Conservation (phyloP, 2,797 vertebrate genomes). For the Basileuterus tristriatus region DNA sequence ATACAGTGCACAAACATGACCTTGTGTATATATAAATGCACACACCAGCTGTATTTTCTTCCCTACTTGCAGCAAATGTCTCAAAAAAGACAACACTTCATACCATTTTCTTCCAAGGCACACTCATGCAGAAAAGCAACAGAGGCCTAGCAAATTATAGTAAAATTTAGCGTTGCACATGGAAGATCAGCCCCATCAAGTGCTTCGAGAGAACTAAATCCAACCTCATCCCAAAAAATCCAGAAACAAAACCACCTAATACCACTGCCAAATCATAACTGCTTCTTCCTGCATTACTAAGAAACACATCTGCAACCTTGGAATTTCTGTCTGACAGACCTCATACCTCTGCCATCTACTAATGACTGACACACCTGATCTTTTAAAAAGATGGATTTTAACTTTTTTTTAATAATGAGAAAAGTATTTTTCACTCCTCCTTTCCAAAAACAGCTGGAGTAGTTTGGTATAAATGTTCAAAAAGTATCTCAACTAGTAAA, state of each 20-base stretch:
- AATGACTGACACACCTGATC: neutral
- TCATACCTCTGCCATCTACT: constrained; percentile 2
- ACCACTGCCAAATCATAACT: neutral
- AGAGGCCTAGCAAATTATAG: neutral
- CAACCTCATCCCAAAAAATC: neutral
- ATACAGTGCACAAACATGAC: neutral
- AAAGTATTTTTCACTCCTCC: constrained; percentile 8
- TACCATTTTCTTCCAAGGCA: neutral
- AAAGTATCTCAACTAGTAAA: neutral
- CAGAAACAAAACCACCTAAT: neutral
- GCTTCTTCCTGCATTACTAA: neutral
- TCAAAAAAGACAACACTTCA: neutral
- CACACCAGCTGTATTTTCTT: neutral
- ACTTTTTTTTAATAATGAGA: neutral
- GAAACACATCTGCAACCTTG: neutral
- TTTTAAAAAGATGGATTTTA: neutral
- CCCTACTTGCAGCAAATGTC: neutral
- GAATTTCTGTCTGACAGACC: neutral
- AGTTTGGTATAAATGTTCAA: neutral
- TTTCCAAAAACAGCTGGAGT: constrained; percentile 12
- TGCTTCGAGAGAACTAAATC: neutral
- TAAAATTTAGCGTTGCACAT: neutral
- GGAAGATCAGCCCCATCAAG: neutral
- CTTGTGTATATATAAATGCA: neutral
- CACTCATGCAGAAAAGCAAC: neutral